A percentile compares a stretch with the other conserved stretches of the same genome.
These are phyloP conservation scores for Gisinianus flammeolus DNA, from an alignment of 2,888 invertebrate genomes.

Conservation along the genomic window DNA sequence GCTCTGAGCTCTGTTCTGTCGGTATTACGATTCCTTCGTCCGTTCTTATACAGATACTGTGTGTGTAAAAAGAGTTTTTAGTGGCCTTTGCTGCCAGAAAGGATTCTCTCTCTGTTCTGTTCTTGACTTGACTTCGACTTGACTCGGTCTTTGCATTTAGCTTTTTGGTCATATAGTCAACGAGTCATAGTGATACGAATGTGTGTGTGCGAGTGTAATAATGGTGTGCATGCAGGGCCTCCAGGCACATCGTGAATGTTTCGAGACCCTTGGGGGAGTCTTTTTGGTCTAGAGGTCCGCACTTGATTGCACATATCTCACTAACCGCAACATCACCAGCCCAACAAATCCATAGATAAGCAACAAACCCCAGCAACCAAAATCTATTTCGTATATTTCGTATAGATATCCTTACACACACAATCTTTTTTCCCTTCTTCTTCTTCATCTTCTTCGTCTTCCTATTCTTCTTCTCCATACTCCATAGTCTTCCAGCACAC, in stretches of 20 bases:
- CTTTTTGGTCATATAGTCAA: conserved; percentile 16
- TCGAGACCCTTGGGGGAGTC: conserved; percentile 51
- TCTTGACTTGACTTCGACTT: neutral
- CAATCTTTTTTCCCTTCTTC: no score
- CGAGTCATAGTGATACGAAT: neutral
- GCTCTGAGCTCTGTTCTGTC: neutral
- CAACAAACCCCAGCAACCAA: conserved; percentile 14
- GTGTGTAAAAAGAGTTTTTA: conserved; percentile 28
- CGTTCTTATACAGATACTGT: neutral
- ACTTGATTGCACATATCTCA: conserved; percentile 56
- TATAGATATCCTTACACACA: no score
- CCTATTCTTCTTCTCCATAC: no score
- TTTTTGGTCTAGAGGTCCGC: conserved; percentile 18
- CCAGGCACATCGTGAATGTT: conserved; percentile 53
- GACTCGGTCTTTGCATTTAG: conserved; percentile 17
- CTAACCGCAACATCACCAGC: conserved; percentile 48
- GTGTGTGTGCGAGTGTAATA: conserved; percentile 29
- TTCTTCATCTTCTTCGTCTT: no score
- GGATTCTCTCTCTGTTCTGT: neutral
- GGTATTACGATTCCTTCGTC: neutral
- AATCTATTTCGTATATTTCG: conserved; percentile 4
- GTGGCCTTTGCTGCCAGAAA: conserved; percentile 41
- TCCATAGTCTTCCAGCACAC: no score
- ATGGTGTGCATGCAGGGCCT: conserved; percentile 52
- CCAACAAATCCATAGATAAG: neutral